These are phyloP conservation scores for Fukomys damarensis DNA, from an alignment of 2,113 vertebrate genomes.

Conservation along the genomic window DNA sequence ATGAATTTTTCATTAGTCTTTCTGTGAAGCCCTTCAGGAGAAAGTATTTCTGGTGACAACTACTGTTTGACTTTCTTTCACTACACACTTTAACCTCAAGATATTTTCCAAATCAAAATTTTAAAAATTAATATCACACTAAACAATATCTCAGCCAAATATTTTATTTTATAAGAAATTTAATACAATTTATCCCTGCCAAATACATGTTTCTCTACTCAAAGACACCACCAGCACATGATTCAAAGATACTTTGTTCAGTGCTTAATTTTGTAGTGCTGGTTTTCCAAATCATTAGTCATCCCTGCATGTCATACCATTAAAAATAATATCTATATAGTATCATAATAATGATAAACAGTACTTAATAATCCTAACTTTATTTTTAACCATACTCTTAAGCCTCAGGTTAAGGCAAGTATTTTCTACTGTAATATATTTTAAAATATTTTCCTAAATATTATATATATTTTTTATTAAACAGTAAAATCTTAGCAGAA, in stretches of 20 bases:
- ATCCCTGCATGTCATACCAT: not conserved
- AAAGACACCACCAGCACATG: not conserved
- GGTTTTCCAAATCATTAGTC: slow-evolving; percentile 28
- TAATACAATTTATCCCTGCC: not conserved
- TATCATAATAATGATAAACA: not conserved
- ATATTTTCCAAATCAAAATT: slow-evolving; percentile 38
- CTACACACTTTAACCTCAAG: not conserved
- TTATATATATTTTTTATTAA: not conserved
- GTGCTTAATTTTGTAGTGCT: not conserved
- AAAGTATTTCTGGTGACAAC: not conserved
- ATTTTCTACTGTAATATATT: not conserved
- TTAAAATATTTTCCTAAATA: not conserved
- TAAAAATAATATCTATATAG: not conserved
- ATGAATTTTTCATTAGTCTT: not conserved
- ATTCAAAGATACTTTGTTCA: not conserved
- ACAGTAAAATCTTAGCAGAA: not conserved
- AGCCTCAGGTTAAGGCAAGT: not conserved
- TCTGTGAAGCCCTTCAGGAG: not conserved
- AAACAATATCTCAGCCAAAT: not conserved
- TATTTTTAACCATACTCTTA: not conserved
- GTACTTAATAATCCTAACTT: not conserved
- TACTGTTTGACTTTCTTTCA: not conserved
- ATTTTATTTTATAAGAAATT: not conserved
- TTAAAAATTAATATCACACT: not conserved
- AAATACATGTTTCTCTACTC: not conserved